phyloP scores from a whole-genome alignment of 2,113 vertebrate genomes.

The Silurus glanis region DNA sequence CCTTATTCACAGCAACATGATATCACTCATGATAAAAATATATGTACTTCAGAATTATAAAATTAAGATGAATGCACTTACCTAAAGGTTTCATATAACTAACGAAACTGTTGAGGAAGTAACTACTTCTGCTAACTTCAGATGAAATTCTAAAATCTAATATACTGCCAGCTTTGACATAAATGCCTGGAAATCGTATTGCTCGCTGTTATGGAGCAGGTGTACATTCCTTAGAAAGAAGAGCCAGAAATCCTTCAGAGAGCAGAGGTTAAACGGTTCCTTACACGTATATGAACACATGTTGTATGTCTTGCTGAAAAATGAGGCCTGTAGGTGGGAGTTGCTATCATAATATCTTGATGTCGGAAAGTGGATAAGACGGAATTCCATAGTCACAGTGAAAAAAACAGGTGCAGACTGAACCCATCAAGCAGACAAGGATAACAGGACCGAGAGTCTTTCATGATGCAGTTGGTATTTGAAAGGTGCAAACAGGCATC shows the following conservation, averaged over 20 bases:
- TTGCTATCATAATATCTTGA: conserved; percentile 56
- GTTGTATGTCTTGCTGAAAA: conserved; percentile 51
- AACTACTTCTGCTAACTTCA: neutral
- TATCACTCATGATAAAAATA: conserved; percentile 8
- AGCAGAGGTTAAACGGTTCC: conserved; percentile 61
- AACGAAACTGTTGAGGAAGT: neutral
- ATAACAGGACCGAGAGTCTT: conserved; percentile 39
- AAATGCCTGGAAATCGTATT: conserved; percentile 17
- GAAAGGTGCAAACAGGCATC: neutral
- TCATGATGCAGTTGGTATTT: conserved; percentile 4
- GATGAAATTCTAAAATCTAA: neutral
- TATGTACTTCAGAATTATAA: neutral
- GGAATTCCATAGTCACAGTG: conserved; percentile 40
- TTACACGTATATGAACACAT: conserved; percentile 56
- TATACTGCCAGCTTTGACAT: neutral
- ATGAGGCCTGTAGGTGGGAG: conserved; percentile 50
- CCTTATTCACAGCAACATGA: neutral
- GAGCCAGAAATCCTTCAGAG: conserved; percentile 55
- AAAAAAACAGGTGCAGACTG: conserved; percentile 53
- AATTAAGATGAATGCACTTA: neutral
- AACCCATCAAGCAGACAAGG: conserved; percentile 33
- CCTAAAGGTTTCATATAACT: neutral
- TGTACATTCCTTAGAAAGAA: conserved; percentile 64
- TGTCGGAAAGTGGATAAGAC: conserved; percentile 35
- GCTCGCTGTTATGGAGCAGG: conserved; percentile 57